Percentiles rank a stretch among this genome's conserved stretches.
phyloP scores from a whole-genome alignment of 2,888 invertebrate species.

The Busseola fusca region DNA sequence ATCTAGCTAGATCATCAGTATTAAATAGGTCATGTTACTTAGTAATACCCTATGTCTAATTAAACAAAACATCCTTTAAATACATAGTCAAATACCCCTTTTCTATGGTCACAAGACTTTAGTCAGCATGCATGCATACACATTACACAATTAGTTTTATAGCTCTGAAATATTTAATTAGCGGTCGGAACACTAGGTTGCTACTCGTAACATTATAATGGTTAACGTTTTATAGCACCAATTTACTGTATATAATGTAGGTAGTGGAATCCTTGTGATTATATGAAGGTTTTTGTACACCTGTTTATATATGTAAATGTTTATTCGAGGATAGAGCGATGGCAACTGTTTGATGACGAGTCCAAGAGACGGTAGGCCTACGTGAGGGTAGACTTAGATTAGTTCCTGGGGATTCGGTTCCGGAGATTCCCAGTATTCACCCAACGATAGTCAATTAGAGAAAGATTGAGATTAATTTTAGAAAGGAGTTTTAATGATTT shows the following conservation, averaged over 20 bases:
- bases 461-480: constrained; percentile 86
- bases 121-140: constrained; percentile 42
- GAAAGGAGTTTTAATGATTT: constrained; percentile 76
- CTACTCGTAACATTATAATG: constrained; percentile 55
- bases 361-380: constrained; percentile 77
- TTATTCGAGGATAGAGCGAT: constrained; percentile 80
- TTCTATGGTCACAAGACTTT: constrained; percentile 49
- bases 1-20: constrained; percentile 26
- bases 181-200: constrained; percentile 43
- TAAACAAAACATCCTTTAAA: background rate
- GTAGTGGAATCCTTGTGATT: constrained; percentile 79
- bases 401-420: constrained; percentile 79
- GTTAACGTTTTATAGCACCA: constrained; percentile 71
- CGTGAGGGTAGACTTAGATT: constrained; percentile 78
- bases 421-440: constrained; percentile 83
- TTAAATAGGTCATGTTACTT: constrained; percentile 21
- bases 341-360: constrained; percentile 75
- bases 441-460: constrained; percentile 89
- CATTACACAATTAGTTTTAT: constrained; percentile 44
- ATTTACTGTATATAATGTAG: constrained; percentile 84
- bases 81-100: constrained; percentile 18
- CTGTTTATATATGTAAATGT: constrained; percentile 87
- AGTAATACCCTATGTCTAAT: constrained; percentile 23
- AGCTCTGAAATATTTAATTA: constrained; percentile 21
- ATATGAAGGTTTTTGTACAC: constrained; percentile 84